Base-by-base conservation (phyloP, 2,113 vertebrate species). In the Dromiciops gliroides region DNA sequence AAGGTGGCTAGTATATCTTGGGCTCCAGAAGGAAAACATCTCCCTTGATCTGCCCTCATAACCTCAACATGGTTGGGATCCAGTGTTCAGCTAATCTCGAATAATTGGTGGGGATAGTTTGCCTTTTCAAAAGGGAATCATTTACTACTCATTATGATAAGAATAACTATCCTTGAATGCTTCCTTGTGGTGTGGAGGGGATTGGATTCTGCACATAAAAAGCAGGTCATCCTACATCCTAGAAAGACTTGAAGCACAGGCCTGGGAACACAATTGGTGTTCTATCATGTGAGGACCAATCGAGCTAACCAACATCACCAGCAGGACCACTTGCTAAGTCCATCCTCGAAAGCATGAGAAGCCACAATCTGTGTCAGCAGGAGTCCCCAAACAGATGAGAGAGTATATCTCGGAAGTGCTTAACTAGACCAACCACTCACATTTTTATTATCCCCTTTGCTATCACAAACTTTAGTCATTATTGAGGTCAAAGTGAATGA, bases 121-220 rank as follows among this genome's bases (percentile, higher is more conserved):
- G 50, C 92, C 49, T 94, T 97, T 97, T 93, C 92, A 95, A 96
- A 97, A 52, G 14, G 95, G 94, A 92, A 50, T 51, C 91, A 93
- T 95, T 94, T 8, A 24, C 90, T 48, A 60, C 31, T 96, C 67
- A 90, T 96, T 83, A 25, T 51, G 51, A 51, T 53, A 53, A 26
- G 52, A 8, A 53, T 53, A 53, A 53, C 52, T 53, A 24, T 24
- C 51, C 23, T 52, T 14, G 8, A 26, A 53, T 53, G 25, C 25
- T 53, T 53, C 25, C 25, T 53, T 26, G 52, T 53, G 52, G 52
- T 53, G 25, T 8, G 8, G 25, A 53, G 52, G 52, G 25, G 25
- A 53, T 52, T 23, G 25, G 25, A 53, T 52, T 23, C 51, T 52
- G 1, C 24, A 23, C 51, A 24, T 52, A 52, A 52, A 52, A 52